Evolutionary conservation across 30 jellyfish, hydroid and myxozoan genomes (phyloP).

Genomic region (Pseudorhiza aurosa): DNA sequence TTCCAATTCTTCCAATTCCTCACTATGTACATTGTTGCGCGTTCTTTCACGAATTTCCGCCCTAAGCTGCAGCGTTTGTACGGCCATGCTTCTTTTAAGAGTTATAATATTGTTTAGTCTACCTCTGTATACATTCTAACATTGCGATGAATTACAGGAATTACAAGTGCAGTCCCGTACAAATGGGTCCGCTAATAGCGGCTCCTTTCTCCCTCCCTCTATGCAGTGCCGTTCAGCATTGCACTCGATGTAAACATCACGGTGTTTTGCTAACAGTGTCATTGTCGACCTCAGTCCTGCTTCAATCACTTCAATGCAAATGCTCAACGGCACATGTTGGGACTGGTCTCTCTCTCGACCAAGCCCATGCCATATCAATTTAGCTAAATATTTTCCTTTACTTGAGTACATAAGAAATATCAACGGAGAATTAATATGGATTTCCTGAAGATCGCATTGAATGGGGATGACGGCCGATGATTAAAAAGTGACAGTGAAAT

Average conservation of each 20-base stretch:
- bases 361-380: constrained; percentile 12
- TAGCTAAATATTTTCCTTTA: constrained; percentile 7
- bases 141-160: not conserved
- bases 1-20: not conserved
- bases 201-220: not conserved
- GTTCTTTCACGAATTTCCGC: not conserved
- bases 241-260: constrained; percentile 10
- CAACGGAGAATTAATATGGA: constrained; percentile 16
- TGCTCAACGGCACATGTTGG: not conserved
- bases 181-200: constrained; percentile 10
- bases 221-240: constrained; percentile 15
- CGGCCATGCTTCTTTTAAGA: constrained; percentile 3
- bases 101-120: constrained; percentile 5
- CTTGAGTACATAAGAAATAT: not conserved
- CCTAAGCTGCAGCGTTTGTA: not conserved
- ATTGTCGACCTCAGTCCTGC: not conserved
- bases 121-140: not conserved
- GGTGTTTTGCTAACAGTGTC: not conserved
- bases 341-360: not conserved
- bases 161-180: not conserved
- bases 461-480: not conserved
- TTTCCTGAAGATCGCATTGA: constrained; percentile 32
- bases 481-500: constrained; percentile 3
- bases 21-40: not conserved
- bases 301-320: not conserved